Evolutionary conservation across 2,888 invertebrate species (phyloP).

Genomic region (Pemphredon lugubris): DNA sequence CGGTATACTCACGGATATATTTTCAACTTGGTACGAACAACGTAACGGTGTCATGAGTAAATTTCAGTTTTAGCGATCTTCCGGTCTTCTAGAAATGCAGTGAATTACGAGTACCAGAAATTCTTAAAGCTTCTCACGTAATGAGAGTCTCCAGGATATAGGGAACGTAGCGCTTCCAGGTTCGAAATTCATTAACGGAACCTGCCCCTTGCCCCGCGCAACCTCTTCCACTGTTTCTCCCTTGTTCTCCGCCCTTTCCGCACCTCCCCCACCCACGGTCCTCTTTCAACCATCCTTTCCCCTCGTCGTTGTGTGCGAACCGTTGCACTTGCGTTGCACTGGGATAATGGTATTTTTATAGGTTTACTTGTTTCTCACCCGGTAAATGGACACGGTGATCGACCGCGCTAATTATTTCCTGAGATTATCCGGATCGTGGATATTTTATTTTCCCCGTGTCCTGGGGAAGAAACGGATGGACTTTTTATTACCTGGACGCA

Average conservation of each 20-base stretch:
- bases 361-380: constrained; percentile 62
- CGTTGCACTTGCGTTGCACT: constrained; percentile 62
- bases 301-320: constrained; percentile 53
- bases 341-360: constrained; percentile 71
- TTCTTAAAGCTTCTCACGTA: constrained; percentile 76
- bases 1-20: constrained; percentile 42
- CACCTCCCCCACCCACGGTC: constrained; percentile 1
- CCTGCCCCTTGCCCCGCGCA: constrained; percentile 54
- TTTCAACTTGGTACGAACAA: constrained; percentile 60
- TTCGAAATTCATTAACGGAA: constrained; percentile 73
- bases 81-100: constrained; percentile 61
- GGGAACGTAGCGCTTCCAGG: constrained; percentile 62
- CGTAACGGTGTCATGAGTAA: constrained; percentile 62
- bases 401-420: constrained; percentile 66
- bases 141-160: constrained; percentile 69
- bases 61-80: constrained; percentile 61
- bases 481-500: neutral
- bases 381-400: constrained; percentile 58
- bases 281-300: constrained; percentile 20
- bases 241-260: constrained; percentile 30
- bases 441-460: constrained; percentile 26
- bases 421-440: constrained; percentile 55
- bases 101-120: constrained; percentile 71
- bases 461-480: constrained; percentile 12
- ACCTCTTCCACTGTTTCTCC: constrained; percentile 21